These are phyloP conservation scores for Pyrochroa serraticornis DNA, from an alignment of 2,888 invertebrate species.

Conservation along the genomic window DNA sequence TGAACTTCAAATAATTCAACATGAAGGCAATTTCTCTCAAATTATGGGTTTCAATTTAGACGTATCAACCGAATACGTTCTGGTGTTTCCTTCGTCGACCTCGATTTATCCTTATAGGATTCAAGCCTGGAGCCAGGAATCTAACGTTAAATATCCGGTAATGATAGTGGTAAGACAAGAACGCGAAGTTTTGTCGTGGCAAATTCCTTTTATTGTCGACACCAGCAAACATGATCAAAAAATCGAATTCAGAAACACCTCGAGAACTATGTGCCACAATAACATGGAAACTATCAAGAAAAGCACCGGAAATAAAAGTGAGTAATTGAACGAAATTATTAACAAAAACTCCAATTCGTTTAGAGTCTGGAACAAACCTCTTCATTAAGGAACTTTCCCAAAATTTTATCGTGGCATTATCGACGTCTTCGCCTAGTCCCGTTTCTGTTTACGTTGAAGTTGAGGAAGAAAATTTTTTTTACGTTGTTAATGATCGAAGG, in stretches of 20 bases:
- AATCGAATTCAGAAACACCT: constrained; percentile 61
- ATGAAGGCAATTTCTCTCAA: constrained; percentile 12
- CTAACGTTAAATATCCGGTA: constrained; percentile 61
- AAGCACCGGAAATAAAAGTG: constrained; percentile 4
- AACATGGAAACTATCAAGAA: constrained; percentile 45
- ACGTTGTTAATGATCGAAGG: constrained; percentile 55
- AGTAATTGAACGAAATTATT: background rate
- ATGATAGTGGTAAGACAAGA: constrained; percentile 78
- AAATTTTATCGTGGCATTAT: constrained; percentile 49
- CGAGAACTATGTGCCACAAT: constrained; percentile 69
- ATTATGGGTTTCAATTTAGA: constrained; percentile 9
- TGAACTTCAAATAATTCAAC: background rate
- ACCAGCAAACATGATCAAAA: constrained; percentile 40
- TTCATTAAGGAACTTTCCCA: constrained; percentile 32
- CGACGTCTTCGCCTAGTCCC: constrained; percentile 64
- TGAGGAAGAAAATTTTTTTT: constrained; percentile 66
- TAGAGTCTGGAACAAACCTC: too few relatives aligned
- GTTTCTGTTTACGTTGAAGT: constrained; percentile 66
- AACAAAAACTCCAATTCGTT: too few relatives aligned
- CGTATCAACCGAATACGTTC: constrained; percentile 15
- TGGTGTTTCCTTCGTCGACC: constrained; percentile 18
- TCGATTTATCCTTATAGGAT: constrained; percentile 47
- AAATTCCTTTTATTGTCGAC: constrained; percentile 71
- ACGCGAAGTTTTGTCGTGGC: constrained; percentile 79
- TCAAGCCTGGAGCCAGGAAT: constrained; percentile 51